Percentiles rank a stretch among this genome's conserved stretches.
Evolutionary conservation across 2,888 invertebrate species (phyloP).

Genomic region (Lottia gigantea): DNA sequence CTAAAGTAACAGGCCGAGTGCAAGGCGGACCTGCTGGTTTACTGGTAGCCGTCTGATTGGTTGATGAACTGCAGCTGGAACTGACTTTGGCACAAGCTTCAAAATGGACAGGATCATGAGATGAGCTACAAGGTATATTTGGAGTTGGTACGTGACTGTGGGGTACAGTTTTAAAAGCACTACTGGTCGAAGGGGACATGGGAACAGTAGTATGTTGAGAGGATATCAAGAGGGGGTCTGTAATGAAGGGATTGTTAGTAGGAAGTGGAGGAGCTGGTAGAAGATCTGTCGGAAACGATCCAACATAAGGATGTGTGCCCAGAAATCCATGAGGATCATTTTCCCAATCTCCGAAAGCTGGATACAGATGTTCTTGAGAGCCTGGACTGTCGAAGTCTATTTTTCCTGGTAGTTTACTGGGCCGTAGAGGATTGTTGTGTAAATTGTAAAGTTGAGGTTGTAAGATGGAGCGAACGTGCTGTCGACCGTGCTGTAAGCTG

Average conservation of each 20-base stretch:
- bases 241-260: constrained; percentile 41
- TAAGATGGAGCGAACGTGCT: constrained; percentile 50
- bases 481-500: constrained; percentile 30
- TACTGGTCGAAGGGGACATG: constrained; percentile 37
- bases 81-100: constrained; percentile 31
- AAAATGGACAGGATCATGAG: constrained; percentile 19
- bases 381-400: constrained; percentile 62
- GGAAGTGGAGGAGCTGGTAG: constrained; percentile 57
- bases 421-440: constrained; percentile 44
- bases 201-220: constrained; percentile 25
- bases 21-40: constrained; percentile 43
- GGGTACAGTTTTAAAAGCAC: constrained; percentile 49
- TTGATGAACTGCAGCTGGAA: constrained; percentile 26
- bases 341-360: constrained; percentile 66
- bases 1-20: constrained; percentile 55
- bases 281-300: constrained; percentile 49
- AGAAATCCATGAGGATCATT: constrained; percentile 57
- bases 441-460: constrained; percentile 65
- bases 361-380: constrained; percentile 62
- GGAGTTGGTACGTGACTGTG: constrained; percentile 35
- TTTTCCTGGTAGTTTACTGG: constrained; percentile 51
- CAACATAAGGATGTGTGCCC: constrained; percentile 40
- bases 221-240: constrained; percentile 39
- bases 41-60: neutral
- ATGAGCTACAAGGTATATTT: constrained; percentile 31